Percentiles rank a stretch among this genome's conserved stretches.
Conservation (phyloP, 2,888 invertebrate genomes). For the Harpagoxenus sublaevis region DNA sequence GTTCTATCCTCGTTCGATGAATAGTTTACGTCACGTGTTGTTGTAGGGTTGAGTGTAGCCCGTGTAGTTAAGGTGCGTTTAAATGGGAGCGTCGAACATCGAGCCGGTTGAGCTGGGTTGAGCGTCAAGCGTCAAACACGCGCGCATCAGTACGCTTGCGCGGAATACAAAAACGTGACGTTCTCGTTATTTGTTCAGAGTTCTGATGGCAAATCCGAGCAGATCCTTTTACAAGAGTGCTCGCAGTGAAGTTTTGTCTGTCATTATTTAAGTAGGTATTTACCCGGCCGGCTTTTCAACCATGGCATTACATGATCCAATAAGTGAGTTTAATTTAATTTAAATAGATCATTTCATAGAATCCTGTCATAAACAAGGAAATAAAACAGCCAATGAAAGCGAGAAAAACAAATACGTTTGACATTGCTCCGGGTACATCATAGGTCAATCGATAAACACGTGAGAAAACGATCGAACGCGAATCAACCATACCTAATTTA, state of each 20-base stretch:
- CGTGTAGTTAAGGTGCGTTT: constrained; percentile 24
- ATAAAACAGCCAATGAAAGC: not conserved
- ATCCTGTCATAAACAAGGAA: not conserved
- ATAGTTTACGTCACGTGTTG: constrained; percentile 33
- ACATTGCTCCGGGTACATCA: not conserved
- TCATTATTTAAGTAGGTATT: too few species aligned
- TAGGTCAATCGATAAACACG: not conserved
- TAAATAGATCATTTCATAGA: not conserved
- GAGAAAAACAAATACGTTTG: not conserved
- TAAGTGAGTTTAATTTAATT: too few species aligned
- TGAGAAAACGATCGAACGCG: too few species aligned
- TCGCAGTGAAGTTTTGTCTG: not conserved
- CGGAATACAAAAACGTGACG: not conserved
- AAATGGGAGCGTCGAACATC: too few species aligned
- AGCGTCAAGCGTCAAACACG: too few species aligned
- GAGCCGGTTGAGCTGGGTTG: too few species aligned
- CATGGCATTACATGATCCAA: too few species aligned
- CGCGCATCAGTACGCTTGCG: too few species aligned
- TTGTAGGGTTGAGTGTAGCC: constrained; percentile 37
- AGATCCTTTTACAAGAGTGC: not conserved
- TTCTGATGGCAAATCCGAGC: not conserved
- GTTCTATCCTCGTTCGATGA: constrained; percentile 6
- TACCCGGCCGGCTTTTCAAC: too few species aligned
- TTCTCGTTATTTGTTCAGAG: not conserved
- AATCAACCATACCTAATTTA: too few species aligned